A percentile compares a stretch with the other conserved stretches of the same genome.
Conservation (phyloP, 2,888 invertebrate genomes). For the Podabrus alpinus region DNA sequence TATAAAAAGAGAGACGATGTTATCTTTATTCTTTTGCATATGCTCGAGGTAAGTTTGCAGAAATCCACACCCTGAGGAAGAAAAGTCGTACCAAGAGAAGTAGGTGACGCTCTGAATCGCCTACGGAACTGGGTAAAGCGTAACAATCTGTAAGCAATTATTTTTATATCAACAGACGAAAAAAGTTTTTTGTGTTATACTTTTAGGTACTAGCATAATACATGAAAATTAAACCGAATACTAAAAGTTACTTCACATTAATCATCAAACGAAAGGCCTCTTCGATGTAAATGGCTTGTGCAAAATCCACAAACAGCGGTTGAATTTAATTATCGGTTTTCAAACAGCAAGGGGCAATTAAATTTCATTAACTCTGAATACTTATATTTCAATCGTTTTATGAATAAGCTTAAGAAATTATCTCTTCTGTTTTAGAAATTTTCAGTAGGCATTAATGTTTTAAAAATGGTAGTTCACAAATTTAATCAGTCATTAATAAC, state of each 20-base stretch:
- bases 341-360: conserved; percentile 6
- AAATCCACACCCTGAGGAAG: too few species aligned
- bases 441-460: neutral
- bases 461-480: neutral
- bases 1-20: too few species aligned
- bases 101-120: too few species aligned
- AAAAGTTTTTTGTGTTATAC: neutral
- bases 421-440: neutral
- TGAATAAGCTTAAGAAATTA: neutral
- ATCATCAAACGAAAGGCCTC: conserved; percentile 5
- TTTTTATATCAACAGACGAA: neutral
- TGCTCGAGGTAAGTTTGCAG: too few species aligned
- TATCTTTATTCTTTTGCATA: too few species aligned
- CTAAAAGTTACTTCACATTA: conserved; percentile 4
- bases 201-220: neutral
- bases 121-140: too few species aligned
- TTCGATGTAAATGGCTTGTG: conserved; percentile 4
- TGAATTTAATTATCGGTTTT: conserved; percentile 16
- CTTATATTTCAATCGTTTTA: neutral
- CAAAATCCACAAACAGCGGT: conserved; percentile 13
- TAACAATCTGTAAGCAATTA: neutral
- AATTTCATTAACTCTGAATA: conserved; percentile 5
- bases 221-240: conserved; percentile 1
- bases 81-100: too few species aligned
- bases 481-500: neutral